Base-by-base conservation (phyloP, 2,113 vertebrate species). In the Microtus montanus region DNA sequence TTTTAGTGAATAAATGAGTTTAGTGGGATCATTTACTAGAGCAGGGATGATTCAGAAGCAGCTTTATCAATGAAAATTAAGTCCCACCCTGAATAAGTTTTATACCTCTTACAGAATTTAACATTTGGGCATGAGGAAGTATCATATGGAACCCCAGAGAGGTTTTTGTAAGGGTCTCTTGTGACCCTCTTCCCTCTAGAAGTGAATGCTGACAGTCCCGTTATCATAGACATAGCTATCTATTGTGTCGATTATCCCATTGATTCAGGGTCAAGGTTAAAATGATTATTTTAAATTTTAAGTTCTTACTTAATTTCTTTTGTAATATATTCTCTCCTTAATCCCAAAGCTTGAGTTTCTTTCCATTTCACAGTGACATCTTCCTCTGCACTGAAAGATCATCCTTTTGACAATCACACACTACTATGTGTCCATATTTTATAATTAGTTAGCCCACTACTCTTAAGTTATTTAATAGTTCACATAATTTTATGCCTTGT, bases 391-490 rank as follows among this genome's bases (percentile, higher is more conserved):
- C 20, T 63, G 54, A 82, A 4, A 54, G 6, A 35, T 64, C 2
- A 22, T 89, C 74, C 70, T 94, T 85, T 73, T 41, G 47, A 52
- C 26, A 86, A 66, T 70, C 19, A n/a, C 28, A 13, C 5, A 9
- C 52, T 68, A 47, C 8, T 78, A 49, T 87, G n/a, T 66, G 77
- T 14, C 38, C 41, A 33, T 61, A 82, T 71, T 93, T 94, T 88
- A 80, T 74, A 73, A 70, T 84, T 87, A 87, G 28, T 84, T 87
- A 87, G 28, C 3, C 94, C 52, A 52, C 30, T 73, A 41, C n/a
- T 89, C 12, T 70, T 79, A n/a, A 66, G 5, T 92, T 91, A 87
- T 52, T 95, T 95, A 90, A 89, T 22, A 92, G 85, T 95, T 91
- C 63, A 64, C 2, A 19, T 91, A 38, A 38, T 66, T 90, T 91